A percentile compares a stretch with the other conserved stretches of the same genome.
Evolutionary conservation across 2,888 invertebrate genomes (phyloP).

Genomic region (Dryadula phaetusa): DNA sequence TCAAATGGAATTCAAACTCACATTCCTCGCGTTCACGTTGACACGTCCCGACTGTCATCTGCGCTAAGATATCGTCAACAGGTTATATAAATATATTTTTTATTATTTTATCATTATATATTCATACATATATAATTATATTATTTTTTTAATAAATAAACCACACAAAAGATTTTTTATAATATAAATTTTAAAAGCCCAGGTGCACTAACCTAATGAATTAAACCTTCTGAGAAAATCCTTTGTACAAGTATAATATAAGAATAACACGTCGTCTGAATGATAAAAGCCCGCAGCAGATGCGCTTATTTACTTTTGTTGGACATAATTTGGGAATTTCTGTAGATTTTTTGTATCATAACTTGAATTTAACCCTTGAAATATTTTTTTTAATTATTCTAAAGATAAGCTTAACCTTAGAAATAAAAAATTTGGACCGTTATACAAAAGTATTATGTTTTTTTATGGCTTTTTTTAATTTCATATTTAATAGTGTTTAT

Average conservation of each 20-base stretch:
- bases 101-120: too few species aligned
- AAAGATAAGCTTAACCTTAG: neutral
- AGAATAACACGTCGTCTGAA: conserved; percentile 16
- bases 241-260: conserved; percentile 16
- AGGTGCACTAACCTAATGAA: conserved; percentile 23
- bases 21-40: too few species aligned
- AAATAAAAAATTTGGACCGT: neutral
- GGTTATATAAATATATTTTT: too few species aligned
- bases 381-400: conserved; percentile 16
- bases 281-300: conserved; percentile 13
- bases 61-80: too few species aligned
- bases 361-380: conserved; percentile 14
- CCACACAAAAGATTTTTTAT: neutral
- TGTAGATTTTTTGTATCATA: conserved; percentile 19
- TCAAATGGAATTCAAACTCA: too few species aligned
- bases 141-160: neutral
- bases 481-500: too few species aligned
- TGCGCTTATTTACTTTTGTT: conserved; percentile 18
- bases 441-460: neutral
- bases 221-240: conserved; percentile 25
- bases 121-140: neutral
- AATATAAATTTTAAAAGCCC: conserved; percentile 5
- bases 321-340: conserved; percentile 10
- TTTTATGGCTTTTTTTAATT: neutral
- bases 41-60: too few species aligned